These are phyloP conservation scores for Pelochelys cantorii DNA, from an alignment of 2,797 vertebrate species.

Conservation along the genomic window DNA sequence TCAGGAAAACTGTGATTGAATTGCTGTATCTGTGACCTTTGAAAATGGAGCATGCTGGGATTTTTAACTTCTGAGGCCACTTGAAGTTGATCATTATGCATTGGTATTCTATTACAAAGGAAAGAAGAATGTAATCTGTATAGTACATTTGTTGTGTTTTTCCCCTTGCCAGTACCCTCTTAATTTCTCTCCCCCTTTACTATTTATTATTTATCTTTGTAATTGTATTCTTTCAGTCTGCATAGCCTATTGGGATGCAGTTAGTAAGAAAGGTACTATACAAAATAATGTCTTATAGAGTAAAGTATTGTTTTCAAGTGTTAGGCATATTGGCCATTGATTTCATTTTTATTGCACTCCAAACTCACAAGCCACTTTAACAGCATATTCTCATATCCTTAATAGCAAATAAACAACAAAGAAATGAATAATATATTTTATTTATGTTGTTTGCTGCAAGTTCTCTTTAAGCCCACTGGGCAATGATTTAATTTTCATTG, in stretches of 20 bases:
- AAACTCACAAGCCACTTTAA: constrained; percentile 41
- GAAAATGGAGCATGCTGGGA: background rate
- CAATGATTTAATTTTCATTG: constrained; percentile 62
- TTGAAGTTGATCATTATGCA: background rate
- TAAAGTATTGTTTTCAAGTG: background rate
- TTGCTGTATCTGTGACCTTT: background rate
- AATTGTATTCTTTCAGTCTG: background rate
- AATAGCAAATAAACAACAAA: constrained; percentile 54
- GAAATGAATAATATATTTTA: constrained; percentile 68
- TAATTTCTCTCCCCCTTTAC: constrained; percentile 15
- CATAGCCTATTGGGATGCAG: constrained; percentile 3
- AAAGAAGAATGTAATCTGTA: background rate
- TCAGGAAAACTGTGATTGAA: constrained; percentile 14
- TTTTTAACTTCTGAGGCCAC: constrained; percentile 15
- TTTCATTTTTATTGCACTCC: constrained; percentile 57
- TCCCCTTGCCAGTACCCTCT: background rate
- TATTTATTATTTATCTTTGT: constrained; percentile 42
- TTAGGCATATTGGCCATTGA: constrained; percentile 23
- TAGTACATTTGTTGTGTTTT: background rate
- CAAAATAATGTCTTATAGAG: constrained; percentile 32
- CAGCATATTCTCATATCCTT: constrained; percentile 45
- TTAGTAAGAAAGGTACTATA: constrained; percentile 3
- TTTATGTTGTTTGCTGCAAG: constrained; percentile 54
- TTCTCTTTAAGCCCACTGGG: background rate
- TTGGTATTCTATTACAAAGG: background rate